Evolutionary conservation across 2,888 invertebrate genomes (phyloP).

Genomic region (Labia minor): DNA sequence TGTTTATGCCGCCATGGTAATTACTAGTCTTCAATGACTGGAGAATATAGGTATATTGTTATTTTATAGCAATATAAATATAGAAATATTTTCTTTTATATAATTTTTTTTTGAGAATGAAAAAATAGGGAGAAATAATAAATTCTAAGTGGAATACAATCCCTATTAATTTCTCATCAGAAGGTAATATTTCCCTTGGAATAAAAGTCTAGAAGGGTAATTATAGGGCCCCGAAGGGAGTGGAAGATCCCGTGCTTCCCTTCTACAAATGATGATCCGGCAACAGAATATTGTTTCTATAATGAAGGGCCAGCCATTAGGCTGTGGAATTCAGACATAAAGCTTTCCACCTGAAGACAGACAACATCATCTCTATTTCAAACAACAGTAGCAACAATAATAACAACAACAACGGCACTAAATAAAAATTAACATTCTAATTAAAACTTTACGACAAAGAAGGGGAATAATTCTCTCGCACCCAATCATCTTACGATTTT

Average conservation of each 20-base stretch:
- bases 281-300: neutral
- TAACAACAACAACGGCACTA: neutral
- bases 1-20: no score
- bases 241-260: neutral
- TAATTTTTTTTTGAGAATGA: neutral
- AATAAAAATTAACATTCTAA: constrained; percentile 5
- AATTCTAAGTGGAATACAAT: constrained; percentile 2
- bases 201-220: constrained; percentile 8
- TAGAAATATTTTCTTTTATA: no score
- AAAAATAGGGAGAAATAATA: neutral
- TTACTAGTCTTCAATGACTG: no score
- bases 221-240: neutral
- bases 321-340: neutral
- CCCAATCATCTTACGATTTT: constrained; percentile 5
- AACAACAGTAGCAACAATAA: no score
- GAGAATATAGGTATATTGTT: no score
- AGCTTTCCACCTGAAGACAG: neutral
- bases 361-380: no score
- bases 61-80: no score
- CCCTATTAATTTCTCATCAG: constrained; percentile 8
- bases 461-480: neutral
- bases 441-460: neutral
- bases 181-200: constrained; percentile 13
- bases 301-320: neutral
- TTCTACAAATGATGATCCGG: neutral